phyloP scores from a whole-genome alignment of 2,888 invertebrate species.

The Matsumyia berberina region DNA sequence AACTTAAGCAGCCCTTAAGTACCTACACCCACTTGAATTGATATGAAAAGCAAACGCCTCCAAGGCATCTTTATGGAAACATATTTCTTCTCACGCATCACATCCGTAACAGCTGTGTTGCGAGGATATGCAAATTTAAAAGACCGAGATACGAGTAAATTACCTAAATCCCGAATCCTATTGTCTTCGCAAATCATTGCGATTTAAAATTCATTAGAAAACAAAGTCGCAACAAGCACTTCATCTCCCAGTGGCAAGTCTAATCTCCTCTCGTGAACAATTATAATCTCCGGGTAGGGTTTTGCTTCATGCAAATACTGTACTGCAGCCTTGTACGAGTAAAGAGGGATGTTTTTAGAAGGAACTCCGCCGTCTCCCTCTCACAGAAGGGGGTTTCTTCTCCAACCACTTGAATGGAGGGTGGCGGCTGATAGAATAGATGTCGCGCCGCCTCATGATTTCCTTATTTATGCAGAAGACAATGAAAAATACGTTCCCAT shows the following conservation, averaged over 20 bases:
- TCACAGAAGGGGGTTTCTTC: no score
- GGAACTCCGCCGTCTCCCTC: no score
- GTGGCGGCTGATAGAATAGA: slow-evolving; percentile 56
- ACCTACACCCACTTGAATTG: no score
- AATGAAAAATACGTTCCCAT: slow-evolving; percentile 34
- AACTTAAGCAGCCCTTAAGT: no score
- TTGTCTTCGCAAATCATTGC: slow-evolving; percentile 49
- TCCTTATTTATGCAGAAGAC: slow-evolving; percentile 70
- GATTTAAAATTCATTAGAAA: slow-evolving; percentile 72
- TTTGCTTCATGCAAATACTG: neutral
- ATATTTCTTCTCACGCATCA: neutral
- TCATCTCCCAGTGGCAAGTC: slow-evolving; percentile 25
- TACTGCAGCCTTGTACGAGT: no score
- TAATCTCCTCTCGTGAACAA: slow-evolving; percentile 63
- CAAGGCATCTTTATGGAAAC: neutral
- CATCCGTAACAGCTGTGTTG: neutral
- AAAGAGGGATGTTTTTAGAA: no score
- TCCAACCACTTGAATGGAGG: slow-evolving; percentile 29
- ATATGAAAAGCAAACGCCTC: no score
- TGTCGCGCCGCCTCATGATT: slow-evolving; percentile 67
- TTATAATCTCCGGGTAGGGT: slow-evolving; percentile 62
- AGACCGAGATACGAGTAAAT: neutral
- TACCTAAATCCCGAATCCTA: slow-evolving; percentile 13
- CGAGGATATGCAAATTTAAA: slow-evolving; percentile 38
- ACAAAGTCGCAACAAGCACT: slow-evolving; percentile 21